Evolutionary conservation across 1,140 invertebrate genomes (phyloP).

Genomic region (Hyles euphorbiae): DNA sequence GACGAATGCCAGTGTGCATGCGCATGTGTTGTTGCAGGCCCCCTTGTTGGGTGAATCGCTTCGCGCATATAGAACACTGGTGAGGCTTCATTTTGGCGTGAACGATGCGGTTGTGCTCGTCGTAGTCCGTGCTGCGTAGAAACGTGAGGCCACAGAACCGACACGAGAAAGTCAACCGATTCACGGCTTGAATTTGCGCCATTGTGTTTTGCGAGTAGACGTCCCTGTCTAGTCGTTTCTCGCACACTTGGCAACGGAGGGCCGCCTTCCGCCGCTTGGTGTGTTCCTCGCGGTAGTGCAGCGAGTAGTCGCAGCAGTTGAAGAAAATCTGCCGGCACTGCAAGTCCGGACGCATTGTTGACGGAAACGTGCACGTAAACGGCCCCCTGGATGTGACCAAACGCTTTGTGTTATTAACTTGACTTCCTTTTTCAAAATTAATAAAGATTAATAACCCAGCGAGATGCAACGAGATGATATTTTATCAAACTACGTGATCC

Average conservation of each 20-base stretch:
- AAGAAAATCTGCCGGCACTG: constrained; percentile 62
- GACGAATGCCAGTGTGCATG: constrained; percentile 84
- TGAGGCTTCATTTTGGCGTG: constrained; percentile 72
- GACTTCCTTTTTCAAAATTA: too few species aligned
- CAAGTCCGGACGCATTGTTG: constrained; percentile 39
- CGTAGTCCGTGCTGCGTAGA: constrained; percentile 52
- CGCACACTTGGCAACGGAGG: constrained; percentile 69
- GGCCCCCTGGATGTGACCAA: constrained; percentile 46
- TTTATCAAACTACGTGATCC: too few species aligned
- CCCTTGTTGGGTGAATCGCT: constrained; percentile 68
- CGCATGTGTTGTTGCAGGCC: constrained; percentile 75
- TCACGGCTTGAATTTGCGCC: constrained; percentile 19
- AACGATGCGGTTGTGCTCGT: constrained; percentile 70
- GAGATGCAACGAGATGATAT: too few species aligned
- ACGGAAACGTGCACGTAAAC: constrained; percentile 60
- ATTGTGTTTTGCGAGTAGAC: constrained; percentile 23
- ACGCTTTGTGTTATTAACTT: too few species aligned
- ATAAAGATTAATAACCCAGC: too few species aligned
- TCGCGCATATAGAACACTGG: constrained; percentile 63
- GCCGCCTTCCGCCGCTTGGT: constrained; percentile 63
- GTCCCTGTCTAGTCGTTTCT: constrained; percentile 58
- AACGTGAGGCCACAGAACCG: constrained; percentile 67
- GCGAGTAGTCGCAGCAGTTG: constrained; percentile 69
- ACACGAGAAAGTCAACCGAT: constrained; percentile 42
- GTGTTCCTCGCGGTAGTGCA: constrained; percentile 66